Percentiles rank a stretch among this genome's conserved stretches.
phyloP scores from a whole-genome alignment of 2,888 invertebrate genomes.

The Phengaris alcon region DNA sequence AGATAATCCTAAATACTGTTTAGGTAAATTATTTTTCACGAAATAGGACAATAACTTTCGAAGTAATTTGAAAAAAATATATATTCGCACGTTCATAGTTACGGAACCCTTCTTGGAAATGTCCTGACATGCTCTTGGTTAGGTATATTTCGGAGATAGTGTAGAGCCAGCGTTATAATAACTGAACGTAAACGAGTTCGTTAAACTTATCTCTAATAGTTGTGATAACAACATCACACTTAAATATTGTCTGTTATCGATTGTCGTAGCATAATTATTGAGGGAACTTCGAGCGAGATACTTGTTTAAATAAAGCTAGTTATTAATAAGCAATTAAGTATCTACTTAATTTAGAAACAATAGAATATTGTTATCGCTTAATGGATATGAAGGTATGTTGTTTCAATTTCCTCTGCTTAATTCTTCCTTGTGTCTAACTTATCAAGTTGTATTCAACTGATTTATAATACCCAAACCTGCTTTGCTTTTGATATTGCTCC shows the following conservation, averaged over 20 bases:
- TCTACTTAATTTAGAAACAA: neutral
- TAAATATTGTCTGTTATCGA: conserved; percentile 16
- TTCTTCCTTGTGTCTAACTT: too few species aligned
- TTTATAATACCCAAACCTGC: too few species aligned
- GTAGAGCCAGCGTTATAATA: neutral
- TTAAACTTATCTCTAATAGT: neutral
- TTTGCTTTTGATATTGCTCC: too few species aligned
- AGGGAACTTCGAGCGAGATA: neutral
- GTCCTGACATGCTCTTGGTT: too few species aligned
- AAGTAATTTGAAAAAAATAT: too few species aligned
- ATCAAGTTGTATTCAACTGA: too few species aligned
- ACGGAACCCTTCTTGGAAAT: too few species aligned
- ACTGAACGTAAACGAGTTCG: neutral
- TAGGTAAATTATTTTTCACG: too few species aligned
- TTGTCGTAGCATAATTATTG: neutral
- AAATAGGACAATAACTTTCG: too few species aligned
- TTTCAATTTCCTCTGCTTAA: too few species aligned
- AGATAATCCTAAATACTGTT: too few species aligned
- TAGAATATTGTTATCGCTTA: neutral
- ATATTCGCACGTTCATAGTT: too few species aligned
- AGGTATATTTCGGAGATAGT: neutral
- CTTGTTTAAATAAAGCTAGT: neutral
- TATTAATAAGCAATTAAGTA: neutral
- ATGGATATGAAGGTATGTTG: neutral
- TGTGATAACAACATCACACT: conserved; percentile 13